A percentile compares a stretch with the other conserved stretches of the same genome.
Conservation (phyloP, 2,888 invertebrate genomes). For the Petrolisthes cinctipes region DNA sequence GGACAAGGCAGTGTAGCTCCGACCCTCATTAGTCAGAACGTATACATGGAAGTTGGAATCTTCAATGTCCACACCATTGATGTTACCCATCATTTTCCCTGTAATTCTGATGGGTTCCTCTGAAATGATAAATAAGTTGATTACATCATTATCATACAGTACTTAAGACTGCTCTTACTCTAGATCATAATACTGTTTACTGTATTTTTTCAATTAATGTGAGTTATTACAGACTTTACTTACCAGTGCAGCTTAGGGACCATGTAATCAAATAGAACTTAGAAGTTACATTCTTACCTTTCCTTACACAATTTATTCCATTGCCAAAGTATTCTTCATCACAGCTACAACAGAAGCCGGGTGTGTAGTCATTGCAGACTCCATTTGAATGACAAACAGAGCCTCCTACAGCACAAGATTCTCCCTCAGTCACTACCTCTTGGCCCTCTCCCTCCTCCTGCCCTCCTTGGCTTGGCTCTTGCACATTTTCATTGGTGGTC, state of each 20-base stretch:
- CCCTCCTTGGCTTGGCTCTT: constrained; percentile 75
- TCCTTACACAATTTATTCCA: constrained; percentile 88
- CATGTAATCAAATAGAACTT: too few species aligned
- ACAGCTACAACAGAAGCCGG: constrained; percentile 92
- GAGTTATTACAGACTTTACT: too few species aligned
- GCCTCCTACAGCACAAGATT: constrained; percentile 71
- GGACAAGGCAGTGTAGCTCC: constrained; percentile 91
- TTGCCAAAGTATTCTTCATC: constrained; percentile 87
- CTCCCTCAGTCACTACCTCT: not conserved
- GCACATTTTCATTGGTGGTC: constrained; percentile 76
- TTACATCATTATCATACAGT: too few species aligned
- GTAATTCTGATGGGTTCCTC: constrained; percentile 88
- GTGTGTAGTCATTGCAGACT: constrained; percentile 83
- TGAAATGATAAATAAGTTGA: constrained; percentile 67
- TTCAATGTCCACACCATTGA: constrained; percentile 82
- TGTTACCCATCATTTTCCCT: constrained; percentile 85
- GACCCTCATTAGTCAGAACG: constrained; percentile 86
- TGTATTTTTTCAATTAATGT: too few species aligned
- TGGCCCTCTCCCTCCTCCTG: not conserved
- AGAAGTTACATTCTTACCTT: constrained; percentile 71
- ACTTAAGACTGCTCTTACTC: too few species aligned
- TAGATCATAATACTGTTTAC: too few species aligned
- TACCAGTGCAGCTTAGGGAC: too few species aligned
- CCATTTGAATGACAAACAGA: constrained; percentile 86
- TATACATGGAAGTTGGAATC: constrained; percentile 91